Conservation (phyloP, 1,140 invertebrate genomes). For the Aporrectodea caliginosa region DNA sequence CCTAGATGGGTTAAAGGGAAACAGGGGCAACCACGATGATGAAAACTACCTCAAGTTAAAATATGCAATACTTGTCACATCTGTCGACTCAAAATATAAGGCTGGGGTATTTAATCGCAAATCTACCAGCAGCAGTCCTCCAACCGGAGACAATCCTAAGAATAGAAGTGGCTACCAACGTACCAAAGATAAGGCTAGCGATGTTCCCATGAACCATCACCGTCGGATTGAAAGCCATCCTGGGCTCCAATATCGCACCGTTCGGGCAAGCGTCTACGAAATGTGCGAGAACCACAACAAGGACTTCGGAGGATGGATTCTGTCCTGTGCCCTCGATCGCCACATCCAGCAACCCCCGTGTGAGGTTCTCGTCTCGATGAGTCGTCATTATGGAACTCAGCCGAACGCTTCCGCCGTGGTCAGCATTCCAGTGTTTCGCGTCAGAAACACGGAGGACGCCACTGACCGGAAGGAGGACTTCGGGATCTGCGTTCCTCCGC, state of each 20-base stretch:
- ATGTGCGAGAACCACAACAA: conserved; percentile 52
- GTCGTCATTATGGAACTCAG: too few species aligned
- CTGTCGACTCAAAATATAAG: too few species aligned
- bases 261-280: conserved; percentile 36
- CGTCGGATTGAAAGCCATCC: background rate
- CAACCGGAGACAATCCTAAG: background rate
- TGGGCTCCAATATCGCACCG: background rate
- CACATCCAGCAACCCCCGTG: conserved; percentile 8
- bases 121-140: too few species aligned
- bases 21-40: background rate
- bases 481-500: conserved; percentile 49
- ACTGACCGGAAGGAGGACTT: conserved; percentile 16
- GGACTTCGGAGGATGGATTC: conserved; percentile 46
- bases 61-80: too few species aligned
- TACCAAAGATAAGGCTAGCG: too few species aligned
- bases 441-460: background rate
- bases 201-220: too few species aligned
- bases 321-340: conserved; percentile 39
- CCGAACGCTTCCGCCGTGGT: background rate
- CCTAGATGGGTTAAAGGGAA: background rate
- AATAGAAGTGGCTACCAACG: too few species aligned
- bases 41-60: too few species aligned
- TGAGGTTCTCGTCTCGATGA: conserved; percentile 5
- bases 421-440: background rate
- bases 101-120: too few species aligned